A percentile compares a stretch with the other conserved stretches of the same genome.
These are phyloP conservation scores for Macroramphosus scolopax DNA, from an alignment of 2,797 vertebrate species.

Conservation along the genomic window DNA sequence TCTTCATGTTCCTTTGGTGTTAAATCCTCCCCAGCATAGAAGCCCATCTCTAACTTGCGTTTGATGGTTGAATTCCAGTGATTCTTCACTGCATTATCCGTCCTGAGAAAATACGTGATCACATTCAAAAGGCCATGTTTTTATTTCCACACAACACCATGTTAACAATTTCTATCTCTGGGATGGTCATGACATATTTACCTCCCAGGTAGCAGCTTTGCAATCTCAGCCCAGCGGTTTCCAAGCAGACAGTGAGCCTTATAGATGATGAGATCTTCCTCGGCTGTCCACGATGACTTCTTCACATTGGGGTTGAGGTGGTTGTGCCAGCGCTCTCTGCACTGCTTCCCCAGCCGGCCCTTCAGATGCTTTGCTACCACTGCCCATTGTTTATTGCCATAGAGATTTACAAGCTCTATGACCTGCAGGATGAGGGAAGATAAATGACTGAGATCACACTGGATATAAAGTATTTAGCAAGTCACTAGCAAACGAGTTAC, in stretches of 20 bases:
- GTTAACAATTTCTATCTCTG: too few species aligned
- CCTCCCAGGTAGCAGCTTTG: slow-evolving; percentile 96
- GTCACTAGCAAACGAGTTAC: neutral
- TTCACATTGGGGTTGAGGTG: slow-evolving; percentile 97
- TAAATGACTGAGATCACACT: neutral
- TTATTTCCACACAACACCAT: neutral
- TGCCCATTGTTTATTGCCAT: slow-evolving; percentile 96
- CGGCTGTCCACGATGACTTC: slow-evolving; percentile 96
- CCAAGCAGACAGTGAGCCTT: slow-evolving; percentile 93
- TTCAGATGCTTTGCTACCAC: slow-evolving; percentile 95
- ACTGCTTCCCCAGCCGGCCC: slow-evolving; percentile 95
- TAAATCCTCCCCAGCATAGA: slow-evolving; percentile 79
- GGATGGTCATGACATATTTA: slow-evolving; percentile 52
- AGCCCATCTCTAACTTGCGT: slow-evolving; percentile 91
- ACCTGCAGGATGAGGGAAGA: slow-evolving; percentile 75
- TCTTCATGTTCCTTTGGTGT: slow-evolving; percentile 69
- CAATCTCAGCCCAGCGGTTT: slow-evolving; percentile 98
- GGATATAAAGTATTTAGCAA: too few species aligned
- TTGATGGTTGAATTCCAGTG: slow-evolving; percentile 99
- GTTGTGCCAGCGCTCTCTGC: slow-evolving; percentile 97
- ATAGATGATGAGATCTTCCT: slow-evolving; percentile 95
- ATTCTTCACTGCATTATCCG: slow-evolving; percentile 98
- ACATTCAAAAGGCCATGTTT: neutral
- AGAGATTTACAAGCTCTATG: slow-evolving; percentile 92
- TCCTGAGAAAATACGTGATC: slow-evolving; percentile 71